Conservation (phyloP, 2,797 vertebrate genomes). For the Pangasius macronema region DNA sequence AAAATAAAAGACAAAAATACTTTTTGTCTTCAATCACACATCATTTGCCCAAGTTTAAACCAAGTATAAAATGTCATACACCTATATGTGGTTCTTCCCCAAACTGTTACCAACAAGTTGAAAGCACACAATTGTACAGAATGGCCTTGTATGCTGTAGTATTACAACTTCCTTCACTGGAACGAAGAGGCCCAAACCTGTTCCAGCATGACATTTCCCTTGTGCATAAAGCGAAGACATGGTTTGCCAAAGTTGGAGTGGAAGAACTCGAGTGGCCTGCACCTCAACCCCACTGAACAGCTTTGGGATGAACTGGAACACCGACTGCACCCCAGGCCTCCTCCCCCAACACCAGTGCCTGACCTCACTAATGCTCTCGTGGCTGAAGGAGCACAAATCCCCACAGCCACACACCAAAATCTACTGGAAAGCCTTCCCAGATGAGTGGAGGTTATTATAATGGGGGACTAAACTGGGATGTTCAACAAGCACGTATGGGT, state of each 20-base stretch:
- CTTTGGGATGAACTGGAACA: background rate
- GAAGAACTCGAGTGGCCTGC: no score
- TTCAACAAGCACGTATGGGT: background rate
- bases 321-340: background rate
- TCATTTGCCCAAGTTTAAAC: background rate
- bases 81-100: background rate
- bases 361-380: background rate
- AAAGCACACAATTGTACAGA: background rate
- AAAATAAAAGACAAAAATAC: background rate
- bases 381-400: background rate
- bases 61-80: background rate
- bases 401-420: background rate
- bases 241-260: background rate
- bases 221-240: background rate
- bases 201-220: background rate
- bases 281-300: background rate
- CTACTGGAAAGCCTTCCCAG: background rate
- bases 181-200: background rate
- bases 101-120: background rate
- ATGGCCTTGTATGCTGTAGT: background rate
- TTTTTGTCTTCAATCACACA: background rate
- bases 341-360: no score
- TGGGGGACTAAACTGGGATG: background rate
- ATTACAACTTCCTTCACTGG: background rate
- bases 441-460: background rate